phyloP scores from a whole-genome alignment of 2,797 vertebrate species.

The Oophaga sylvatica region DNA sequence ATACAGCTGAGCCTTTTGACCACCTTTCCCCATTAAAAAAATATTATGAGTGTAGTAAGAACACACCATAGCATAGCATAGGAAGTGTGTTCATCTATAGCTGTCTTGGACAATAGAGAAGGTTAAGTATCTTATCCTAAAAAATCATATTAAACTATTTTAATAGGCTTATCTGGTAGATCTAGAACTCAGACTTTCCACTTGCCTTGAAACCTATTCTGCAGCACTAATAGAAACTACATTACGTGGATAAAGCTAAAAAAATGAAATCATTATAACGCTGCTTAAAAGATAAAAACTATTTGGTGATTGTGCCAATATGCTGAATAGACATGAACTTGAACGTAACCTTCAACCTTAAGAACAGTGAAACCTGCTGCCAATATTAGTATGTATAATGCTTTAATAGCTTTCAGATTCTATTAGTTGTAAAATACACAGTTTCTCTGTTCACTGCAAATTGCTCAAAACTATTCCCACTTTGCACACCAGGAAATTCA shows the following conservation, averaged over 20 bases:
- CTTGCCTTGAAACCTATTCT: no score
- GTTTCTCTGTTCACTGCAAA: slow-evolving; percentile 57
- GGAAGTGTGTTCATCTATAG: no score
- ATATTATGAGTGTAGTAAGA: no score
- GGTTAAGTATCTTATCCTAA: no score
- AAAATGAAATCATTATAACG: background rate
- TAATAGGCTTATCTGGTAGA: no score
- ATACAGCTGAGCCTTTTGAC: no score
- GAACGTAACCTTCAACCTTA: slow-evolving; percentile 51
- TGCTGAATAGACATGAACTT: slow-evolving; percentile 24
- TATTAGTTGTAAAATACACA: slow-evolving; percentile 57
- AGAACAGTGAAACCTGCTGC: slow-evolving; percentile 14
- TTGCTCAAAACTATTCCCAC: slow-evolving; percentile 60
- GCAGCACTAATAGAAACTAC: slow-evolving; percentile 1
- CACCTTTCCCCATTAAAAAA: no score
- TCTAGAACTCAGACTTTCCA: no score
- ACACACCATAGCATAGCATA: no score
- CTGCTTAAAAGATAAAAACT: slow-evolving; percentile 10
- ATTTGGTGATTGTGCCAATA: slow-evolving; percentile 30
- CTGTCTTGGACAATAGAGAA: no score
- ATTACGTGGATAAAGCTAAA: background rate
- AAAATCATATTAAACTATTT: no score
- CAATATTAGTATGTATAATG: slow-evolving; percentile 46
- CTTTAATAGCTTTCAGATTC: slow-evolving; percentile 55
- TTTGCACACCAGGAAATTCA: slow-evolving; percentile 52